Conservation (phyloP, 2,113 vertebrate genomes). For the Pipra filicauda region DNA sequence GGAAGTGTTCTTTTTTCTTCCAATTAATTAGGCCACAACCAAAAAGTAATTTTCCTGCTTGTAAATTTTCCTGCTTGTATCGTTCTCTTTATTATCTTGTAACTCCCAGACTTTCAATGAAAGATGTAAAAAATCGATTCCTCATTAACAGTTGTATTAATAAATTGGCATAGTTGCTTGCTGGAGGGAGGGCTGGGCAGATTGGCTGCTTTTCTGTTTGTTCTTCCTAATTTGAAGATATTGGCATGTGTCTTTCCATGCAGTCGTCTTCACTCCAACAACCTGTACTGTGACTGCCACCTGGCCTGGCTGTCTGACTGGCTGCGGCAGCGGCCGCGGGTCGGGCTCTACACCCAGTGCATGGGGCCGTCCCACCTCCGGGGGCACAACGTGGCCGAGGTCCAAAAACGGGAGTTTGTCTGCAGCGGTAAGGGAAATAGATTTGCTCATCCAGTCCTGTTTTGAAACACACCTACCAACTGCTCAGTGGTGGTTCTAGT, state of each 20-base stretch:
- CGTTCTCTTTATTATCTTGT: neutral
- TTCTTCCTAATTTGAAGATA: neutral
- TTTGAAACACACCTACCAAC: rapidly evolving
- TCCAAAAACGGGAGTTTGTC: constrained; percentile 94
- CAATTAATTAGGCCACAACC: neutral
- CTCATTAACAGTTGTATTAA: neutral
- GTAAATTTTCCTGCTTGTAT: neutral
- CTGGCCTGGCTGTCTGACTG: constrained; percentile 98
- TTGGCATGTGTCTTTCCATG: neutral
- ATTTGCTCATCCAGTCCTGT: rapidly evolving
- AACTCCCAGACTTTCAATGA: neutral
- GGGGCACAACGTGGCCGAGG: constrained; percentile 96
- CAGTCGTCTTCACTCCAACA: constrained; percentile 98
- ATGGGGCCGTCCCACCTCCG: constrained; percentile 90
- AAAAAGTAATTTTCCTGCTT: neutral
- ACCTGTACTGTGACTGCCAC: constrained; percentile 94
- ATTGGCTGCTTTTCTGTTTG: neutral
- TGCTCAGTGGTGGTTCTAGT: rapidly evolving
- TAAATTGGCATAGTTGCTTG: neutral
- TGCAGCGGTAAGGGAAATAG: constrained; percentile 84
- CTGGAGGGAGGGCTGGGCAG: neutral
- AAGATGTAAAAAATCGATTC: neutral
- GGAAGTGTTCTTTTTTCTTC: neutral
- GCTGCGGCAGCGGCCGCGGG: constrained; percentile 93
- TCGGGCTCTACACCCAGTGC: constrained; percentile 97